Conservation (phyloP, 2,888 invertebrate genomes). For the Pachymerium ferrugineum region DNA sequence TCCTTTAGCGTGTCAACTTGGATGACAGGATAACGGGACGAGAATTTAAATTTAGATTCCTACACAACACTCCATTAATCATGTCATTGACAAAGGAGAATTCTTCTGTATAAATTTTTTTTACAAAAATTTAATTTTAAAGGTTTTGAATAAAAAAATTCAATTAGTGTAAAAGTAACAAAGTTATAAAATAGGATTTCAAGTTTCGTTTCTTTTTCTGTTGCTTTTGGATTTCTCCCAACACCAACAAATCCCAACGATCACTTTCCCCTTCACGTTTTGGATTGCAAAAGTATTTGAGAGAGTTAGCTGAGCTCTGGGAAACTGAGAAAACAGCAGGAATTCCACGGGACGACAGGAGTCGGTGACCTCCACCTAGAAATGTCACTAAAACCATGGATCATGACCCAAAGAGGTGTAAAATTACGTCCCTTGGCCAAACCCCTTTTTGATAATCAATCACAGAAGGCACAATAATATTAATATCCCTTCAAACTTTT, state of each 20-base stretch:
- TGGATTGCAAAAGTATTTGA: neutral
- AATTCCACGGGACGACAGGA: slow-evolving; percentile 8
- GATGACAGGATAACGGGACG: neutral
- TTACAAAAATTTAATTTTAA: no score
- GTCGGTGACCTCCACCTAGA: neutral
- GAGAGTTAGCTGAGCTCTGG: no score
- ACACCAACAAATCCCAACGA: neutral
- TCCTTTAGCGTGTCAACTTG: slow-evolving; percentile 4
- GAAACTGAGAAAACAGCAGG: slow-evolving; percentile 6
- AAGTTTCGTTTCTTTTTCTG: neutral
- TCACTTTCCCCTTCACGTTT: neutral
- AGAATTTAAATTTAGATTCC: slow-evolving; percentile 27
- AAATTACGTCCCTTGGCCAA: no score
- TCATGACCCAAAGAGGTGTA: neutral
- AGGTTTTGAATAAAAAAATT: no score
- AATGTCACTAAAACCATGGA: neutral
- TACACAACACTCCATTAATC: slow-evolving; percentile 10
- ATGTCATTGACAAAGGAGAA: slow-evolving; percentile 25
- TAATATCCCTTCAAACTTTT: no score
- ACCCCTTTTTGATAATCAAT: no score
- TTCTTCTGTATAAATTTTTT: no score
- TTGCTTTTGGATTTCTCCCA: neutral
- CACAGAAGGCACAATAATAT: no score
- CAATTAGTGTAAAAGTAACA: neutral
- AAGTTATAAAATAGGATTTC: neutral